Evolutionary conservation across 1,140 invertebrate species (phyloP), one percentile per base, ranked within the genome.

Genomic region (Platyscapa corneri): DNA sequence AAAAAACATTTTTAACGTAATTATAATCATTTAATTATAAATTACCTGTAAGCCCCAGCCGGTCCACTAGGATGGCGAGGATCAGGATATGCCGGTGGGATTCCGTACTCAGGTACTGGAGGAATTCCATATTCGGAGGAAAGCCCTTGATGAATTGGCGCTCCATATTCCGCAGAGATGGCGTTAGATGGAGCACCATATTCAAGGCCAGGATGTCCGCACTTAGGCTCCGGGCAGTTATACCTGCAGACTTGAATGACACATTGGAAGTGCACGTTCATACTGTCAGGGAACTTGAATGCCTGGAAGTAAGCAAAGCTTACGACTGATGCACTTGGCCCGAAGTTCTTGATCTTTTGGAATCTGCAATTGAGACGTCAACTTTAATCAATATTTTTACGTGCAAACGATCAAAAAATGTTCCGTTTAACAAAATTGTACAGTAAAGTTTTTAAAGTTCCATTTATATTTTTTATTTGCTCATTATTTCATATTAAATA

Each of bases 191-290:
- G 95, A 37, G 95, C 95, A 39, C 96, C 96, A 83, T 97, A 97
- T 87, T 96, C 95, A 32, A 96, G 92, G 60, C 95, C 95, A 23
- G 94, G 94, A 86, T 94, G 94, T 20, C 95, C 96, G 91, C 97
- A 98, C 93, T 97, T 97, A 1, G 97, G 97, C 88, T 98, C 97
- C 0, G 97, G 97, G 90, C 98, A 98, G 90, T 98, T 97, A 92
- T 98, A 97, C 84, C 97, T 95, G 88, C 98, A 99, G 3, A 98
- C 97, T 94, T 99, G 98, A 88, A 99, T 98, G 3, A 98, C 97
- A 90, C 98, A 98, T 92, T 99, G 98, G 96, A 99, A 99, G 94
- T 98, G 98, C 3, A 99, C 97, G 90, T 98, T 98, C 98, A 98
- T 98, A 20, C 97, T 98, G 91, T 99, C 98, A 0, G 98, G 98